Evolutionary conservation across 2,888 invertebrate genomes (phyloP).

Genomic region (Actias luna): DNA sequence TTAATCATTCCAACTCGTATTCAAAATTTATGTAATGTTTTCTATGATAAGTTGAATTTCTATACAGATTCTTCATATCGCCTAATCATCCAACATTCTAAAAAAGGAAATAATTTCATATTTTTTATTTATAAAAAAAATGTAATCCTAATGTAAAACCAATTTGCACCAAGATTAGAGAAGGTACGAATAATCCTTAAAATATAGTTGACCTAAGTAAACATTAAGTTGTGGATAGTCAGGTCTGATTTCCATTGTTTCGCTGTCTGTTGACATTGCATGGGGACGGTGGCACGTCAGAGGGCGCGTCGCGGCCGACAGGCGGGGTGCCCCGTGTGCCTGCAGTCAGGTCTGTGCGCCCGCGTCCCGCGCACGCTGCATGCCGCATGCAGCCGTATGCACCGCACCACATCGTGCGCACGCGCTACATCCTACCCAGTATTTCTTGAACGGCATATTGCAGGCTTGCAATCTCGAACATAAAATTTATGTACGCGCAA

Average conservation of each 20-base stretch:
- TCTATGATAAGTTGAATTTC: too few species aligned
- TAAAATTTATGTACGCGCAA: constrained; percentile 25
- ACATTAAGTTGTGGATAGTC: constrained; percentile 31
- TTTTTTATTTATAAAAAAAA: not conserved
- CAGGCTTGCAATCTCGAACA: constrained; percentile 26
- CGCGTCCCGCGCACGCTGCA: constrained; percentile 62
- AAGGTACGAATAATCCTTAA: not conserved
- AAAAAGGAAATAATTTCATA: too few species aligned
- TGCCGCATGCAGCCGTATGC: constrained; percentile 49
- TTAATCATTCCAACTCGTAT: too few species aligned
- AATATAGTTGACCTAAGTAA: constrained; percentile 30
- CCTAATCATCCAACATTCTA: too few species aligned
- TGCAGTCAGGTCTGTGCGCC: constrained; percentile 52
- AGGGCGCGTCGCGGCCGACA: constrained; percentile 54
- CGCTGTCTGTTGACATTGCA: constrained; percentile 70
- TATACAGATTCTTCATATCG: too few species aligned
- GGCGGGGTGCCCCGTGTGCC: constrained; percentile 52
- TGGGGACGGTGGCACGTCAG: constrained; percentile 54
- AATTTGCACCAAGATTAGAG: not conserved
- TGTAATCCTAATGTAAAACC: not conserved
- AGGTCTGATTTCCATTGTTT: constrained; percentile 72
- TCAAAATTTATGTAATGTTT: too few species aligned
- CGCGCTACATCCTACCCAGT: constrained; percentile 30
- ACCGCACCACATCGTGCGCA: constrained; percentile 35
- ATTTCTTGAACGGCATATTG: constrained; percentile 26